Conservation (phyloP, 2,888 invertebrate genomes). For the Omphaloscelis lunosa region DNA sequence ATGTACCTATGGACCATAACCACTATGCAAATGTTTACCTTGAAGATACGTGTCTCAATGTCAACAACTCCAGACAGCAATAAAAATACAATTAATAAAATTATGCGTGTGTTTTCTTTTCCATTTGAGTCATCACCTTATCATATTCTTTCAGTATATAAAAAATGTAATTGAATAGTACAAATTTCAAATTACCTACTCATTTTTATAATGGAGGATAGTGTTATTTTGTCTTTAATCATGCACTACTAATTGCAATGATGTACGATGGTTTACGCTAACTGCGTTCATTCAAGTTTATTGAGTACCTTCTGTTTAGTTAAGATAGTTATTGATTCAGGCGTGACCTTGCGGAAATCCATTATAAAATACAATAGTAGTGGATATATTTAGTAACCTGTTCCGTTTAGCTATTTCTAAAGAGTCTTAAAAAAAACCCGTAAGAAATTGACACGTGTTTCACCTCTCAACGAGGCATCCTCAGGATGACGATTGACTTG, state of each 20-base stretch:
- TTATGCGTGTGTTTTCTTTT: not conserved
- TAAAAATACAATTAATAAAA: not conserved
- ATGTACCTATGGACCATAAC: not conserved
- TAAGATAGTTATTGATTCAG: too few species aligned
- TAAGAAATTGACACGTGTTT: too few species aligned
- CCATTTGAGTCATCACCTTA: not conserved
- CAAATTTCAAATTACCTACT: not conserved
- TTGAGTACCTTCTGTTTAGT: too few species aligned
- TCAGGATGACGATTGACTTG: too few species aligned
- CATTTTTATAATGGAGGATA: not conserved
- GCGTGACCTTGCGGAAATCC: too few species aligned
- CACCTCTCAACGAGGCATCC: too few species aligned
- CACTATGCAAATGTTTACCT: not conserved
- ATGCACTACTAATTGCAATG: not conserved
- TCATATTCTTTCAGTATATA: not conserved
- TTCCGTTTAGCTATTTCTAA: too few species aligned
- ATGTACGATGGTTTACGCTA: not conserved
- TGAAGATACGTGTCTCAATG: constrained; percentile 12
- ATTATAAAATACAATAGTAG: too few species aligned
- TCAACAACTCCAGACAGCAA: not conserved
- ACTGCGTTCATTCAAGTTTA: not conserved
- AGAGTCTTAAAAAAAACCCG: too few species aligned
- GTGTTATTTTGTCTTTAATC: not conserved
- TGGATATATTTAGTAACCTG: too few species aligned
- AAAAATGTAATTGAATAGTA: not conserved